Base-by-base conservation (phyloP, 1,140 invertebrate species). In the Heliconius eleuchia region DNA sequence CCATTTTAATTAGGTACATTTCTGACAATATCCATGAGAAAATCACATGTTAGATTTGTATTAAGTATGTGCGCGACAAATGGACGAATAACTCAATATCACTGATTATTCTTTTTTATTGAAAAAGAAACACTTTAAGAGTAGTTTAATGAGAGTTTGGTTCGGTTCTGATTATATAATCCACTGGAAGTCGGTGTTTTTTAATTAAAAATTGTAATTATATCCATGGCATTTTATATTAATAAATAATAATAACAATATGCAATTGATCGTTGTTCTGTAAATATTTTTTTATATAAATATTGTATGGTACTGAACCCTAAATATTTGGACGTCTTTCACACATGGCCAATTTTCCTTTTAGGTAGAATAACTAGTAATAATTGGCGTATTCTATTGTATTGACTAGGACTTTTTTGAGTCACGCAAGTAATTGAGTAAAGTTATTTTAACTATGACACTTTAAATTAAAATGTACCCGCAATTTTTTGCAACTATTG, bases 381-480 rank as follows among this genome's bases (percentile, higher is more conserved):
- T 75, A 80, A 77, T 81, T 73, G 78, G 52, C 79, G 19, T 76
- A 70, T 78, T 78, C 71, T n/a, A 72, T 80, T 80, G 74, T 80
- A 77, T 77, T 57, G 27, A 16, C 27, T 52, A n/a, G 50, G 18
- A 52, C 50, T 52, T 76, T 79, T 76, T 80, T 72, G 46, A 72
- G 50, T 46, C 70, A 72, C 52, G 74, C 70, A 60, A 76, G 16
- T 80, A 72, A 73, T 52, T 79, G 73, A 74, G 30, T 74, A 23
- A 60, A 50, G 57, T 57, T 46, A 57, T 80, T 42, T 76, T 70
- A 76, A 60, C 50, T 66, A 76, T 46, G 11, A 4, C 30, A n/a
- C 11, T 66, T 66, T 18, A 30, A 66, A 66, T 66, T 66, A 66
- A 16, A 66, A 66, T 30, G 27, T 30, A 66, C 4, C 11, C 13